Base-by-base conservation (phyloP, 2,113 vertebrate species). In the Cairina moschata region DNA sequence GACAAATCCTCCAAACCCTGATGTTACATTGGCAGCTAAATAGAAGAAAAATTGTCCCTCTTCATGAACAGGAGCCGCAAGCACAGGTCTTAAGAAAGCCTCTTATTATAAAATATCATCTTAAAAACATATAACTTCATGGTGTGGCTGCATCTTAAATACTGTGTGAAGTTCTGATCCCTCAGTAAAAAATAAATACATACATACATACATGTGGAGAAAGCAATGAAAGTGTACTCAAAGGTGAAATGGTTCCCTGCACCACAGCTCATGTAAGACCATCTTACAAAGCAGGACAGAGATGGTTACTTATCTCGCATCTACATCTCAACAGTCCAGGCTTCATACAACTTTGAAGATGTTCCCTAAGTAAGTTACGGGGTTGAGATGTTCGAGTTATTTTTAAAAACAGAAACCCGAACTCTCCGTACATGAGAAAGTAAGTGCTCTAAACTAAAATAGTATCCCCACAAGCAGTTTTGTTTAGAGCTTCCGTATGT, bases 181-280 rank as follows among this genome's bases (percentile, higher is more conserved):
- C 52, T 46, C 52, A 29, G 0, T n/a, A 17, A 17, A 16, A 62
- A 38, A 62, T 36, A 38, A 62, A 36, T 46, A 46, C 8, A 21
- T 46, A 46, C 20, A 48, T 48, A 21, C 18, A 48, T 48, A 54
- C 11, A 72, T 54, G 54, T 5, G 18, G 26, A 72, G 34, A 29
- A 54, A 72, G 13, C 34, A 72, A 38, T 52, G 34, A 72, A 9
- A 29, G 6, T 14, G 26, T 38, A 18, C 26, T 26, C 17, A 14
- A 54, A 10, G 15, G 5, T 0, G 0, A 25, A 84, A 52, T 9
- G 2, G 46, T 52, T 86, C 25, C 7, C 10, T 29, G 12, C 34
- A 75, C 28, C 11, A 46, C 42, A 86, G 62, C 13, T 71, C 63
- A 36, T 5, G 7, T 66, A 73, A 69, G 44, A 31, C 17, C 66